phyloP scores from a whole-genome alignment of 2,888 invertebrate species.

The Galerucella calmariensis region DNA sequence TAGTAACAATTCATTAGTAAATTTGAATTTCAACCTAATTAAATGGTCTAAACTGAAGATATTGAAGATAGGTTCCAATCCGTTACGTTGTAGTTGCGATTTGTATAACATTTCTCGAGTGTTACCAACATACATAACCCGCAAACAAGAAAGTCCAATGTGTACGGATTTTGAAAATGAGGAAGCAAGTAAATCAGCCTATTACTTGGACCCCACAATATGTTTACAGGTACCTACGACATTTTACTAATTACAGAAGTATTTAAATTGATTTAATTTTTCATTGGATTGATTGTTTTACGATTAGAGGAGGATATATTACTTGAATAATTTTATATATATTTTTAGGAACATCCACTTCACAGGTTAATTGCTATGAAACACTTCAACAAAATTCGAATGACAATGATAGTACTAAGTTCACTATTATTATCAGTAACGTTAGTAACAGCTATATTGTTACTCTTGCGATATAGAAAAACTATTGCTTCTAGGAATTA shows the following conservation, averaged over 20 bases:
- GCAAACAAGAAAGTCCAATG: conserved; percentile 53
- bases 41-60: conserved; percentile 69
- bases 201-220: conserved; percentile 45
- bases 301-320: conserved; percentile 4
- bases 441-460: conserved; percentile 52
- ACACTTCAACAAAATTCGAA: conserved; percentile 53
- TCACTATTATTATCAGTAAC: conserved; percentile 50
- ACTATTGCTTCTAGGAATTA: conserved; percentile 52
- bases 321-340: too few species aligned
- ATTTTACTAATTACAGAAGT: too few species aligned
- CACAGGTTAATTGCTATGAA: conserved; percentile 37
- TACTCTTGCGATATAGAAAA: conserved; percentile 54
- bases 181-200: conserved; percentile 49
- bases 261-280: neutral
- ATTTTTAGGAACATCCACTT: conserved; percentile 22
- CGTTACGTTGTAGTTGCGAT: conserved; percentile 74
- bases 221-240: conserved; percentile 12
- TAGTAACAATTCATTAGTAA: conserved; percentile 71
- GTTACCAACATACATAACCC: conserved; percentile 51
- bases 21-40: conserved; percentile 68
- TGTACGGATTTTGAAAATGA: conserved; percentile 54
- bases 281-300: neutral
- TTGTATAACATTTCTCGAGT: conserved; percentile 59
- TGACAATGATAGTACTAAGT: conserved; percentile 54
- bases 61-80: conserved; percentile 72